Percentiles rank a stretch among this genome's conserved stretches.
Evolutionary conservation across 1,140 invertebrate genomes (phyloP).

Genomic region (Mesaphorura yosii): DNA sequence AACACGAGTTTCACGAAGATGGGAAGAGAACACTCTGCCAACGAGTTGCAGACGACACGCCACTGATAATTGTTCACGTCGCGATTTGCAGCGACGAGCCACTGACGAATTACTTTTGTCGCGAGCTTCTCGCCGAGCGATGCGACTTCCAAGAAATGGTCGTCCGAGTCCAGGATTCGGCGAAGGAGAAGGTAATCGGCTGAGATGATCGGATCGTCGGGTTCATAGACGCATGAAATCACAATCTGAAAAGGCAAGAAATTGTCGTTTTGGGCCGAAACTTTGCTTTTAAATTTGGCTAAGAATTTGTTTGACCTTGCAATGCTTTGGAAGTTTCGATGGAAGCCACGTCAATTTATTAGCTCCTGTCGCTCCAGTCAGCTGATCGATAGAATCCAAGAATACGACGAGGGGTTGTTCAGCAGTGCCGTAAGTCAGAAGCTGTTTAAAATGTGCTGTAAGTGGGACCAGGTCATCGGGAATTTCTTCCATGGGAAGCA

Average conservation of each 20-base stretch:
- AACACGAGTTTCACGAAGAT: slow-evolving; percentile 96
- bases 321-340: slow-evolving; percentile 71
- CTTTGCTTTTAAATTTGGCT: not conserved
- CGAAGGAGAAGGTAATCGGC: slow-evolving; percentile 72
- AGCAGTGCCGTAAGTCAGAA: slow-evolving; percentile 65
- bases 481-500: slow-evolving; percentile 79
- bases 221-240: slow-evolving; percentile 76
- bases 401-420: slow-evolving; percentile 77
- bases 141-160: slow-evolving; percentile 85
- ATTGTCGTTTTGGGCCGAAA: not conserved
- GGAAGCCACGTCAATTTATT: slow-evolving; percentile 96
- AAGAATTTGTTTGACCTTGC: slow-evolving; percentile 72
- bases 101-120: slow-evolving; percentile 85
- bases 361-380: slow-evolving; percentile 85
- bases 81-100: slow-evolving; percentile 81
- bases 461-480: slow-evolving; percentile 91
- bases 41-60: slow-evolving; percentile 83
- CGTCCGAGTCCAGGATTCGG: slow-evolving; percentile 76
- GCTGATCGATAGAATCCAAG: slow-evolving; percentile 84
- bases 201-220: slow-evolving; percentile 70
- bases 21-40: slow-evolving; percentile 85
- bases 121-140: slow-evolving; percentile 85
- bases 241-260: slow-evolving; percentile 51
- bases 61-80: slow-evolving; percentile 87
- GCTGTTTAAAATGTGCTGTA: slow-evolving; percentile 87